A percentile compares a stretch with the other conserved stretches of the same genome.
Conservation (phyloP, 2,113 vertebrate species). For the Nipponia nippon region DNA sequence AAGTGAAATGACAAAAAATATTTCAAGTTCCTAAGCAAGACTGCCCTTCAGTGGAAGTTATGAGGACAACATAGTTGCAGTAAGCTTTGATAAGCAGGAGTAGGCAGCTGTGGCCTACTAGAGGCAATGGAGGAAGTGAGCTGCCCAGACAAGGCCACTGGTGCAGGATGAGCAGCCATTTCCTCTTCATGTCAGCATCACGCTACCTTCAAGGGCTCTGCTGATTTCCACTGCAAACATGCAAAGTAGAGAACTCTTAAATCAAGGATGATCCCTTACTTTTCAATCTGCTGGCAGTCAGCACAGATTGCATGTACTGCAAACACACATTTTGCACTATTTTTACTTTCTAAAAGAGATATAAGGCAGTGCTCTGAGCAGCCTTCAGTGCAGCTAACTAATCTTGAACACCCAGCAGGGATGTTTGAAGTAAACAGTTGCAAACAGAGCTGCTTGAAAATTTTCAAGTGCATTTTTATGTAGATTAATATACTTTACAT, state of each 20-base stretch:
- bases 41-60: not conserved
- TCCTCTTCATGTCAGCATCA: accelerated
- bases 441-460: not conserved
- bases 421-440: not conserved
- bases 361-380: not conserved
- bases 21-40: not conserved
- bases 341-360: not conserved
- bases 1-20: not conserved
- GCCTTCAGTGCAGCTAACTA: not conserved
- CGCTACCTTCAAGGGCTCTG: not conserved
- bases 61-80: accelerated
- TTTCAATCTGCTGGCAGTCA: not conserved
- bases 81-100: not conserved
- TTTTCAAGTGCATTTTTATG: not conserved
- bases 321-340: not conserved
- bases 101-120: not conserved
- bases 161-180: not conserved
- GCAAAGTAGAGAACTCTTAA: accelerated
- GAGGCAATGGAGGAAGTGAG: accelerated
- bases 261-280: not conserved
- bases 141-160: not conserved
- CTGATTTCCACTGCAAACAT: not conserved
- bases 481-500: not conserved
- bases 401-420: not conserved
- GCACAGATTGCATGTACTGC: not conserved